phyloP scores from a whole-genome alignment of 2,113 vertebrate genomes.

The Sceloporus tristichus region DNA sequence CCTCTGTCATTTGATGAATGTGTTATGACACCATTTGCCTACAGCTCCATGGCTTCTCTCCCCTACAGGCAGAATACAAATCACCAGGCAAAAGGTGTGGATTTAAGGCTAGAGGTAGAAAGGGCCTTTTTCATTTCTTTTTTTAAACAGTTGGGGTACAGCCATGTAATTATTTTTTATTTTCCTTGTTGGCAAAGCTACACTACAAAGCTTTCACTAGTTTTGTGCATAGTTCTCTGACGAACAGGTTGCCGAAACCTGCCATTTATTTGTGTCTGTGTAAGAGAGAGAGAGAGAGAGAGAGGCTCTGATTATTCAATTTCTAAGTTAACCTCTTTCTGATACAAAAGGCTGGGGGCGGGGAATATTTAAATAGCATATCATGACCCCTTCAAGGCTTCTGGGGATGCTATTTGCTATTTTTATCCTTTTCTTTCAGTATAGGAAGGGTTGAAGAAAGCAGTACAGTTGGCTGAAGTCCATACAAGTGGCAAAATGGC shows the following conservation, averaged over 20 bases:
- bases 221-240: neutral
- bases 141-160: slow-evolving; percentile 6
- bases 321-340: too few species aligned
- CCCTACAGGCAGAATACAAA: slow-evolving; percentile 15
- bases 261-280: too few species aligned
- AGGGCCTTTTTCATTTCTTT: neutral
- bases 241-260: neutral
- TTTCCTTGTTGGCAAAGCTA: neutral
- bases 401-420: too few species aligned
- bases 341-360: too few species aligned
- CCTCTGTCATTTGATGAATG: neutral
- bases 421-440: too few species aligned
- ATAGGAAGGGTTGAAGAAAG: too few species aligned
- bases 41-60: slow-evolving; percentile 15
- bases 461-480: too few species aligned
- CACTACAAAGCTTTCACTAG: neutral
- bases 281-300: too few species aligned
- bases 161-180: neutral
- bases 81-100: neutral
- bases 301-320: too few species aligned
- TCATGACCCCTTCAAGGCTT: too few species aligned
- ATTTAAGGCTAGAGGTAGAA: neutral
- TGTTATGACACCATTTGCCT: slow-evolving; percentile 30
- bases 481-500: too few species aligned
- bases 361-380: too few species aligned